phyloP scores from a whole-genome alignment of 2,113 vertebrate species.

The Madoqua kirkii region DNA sequence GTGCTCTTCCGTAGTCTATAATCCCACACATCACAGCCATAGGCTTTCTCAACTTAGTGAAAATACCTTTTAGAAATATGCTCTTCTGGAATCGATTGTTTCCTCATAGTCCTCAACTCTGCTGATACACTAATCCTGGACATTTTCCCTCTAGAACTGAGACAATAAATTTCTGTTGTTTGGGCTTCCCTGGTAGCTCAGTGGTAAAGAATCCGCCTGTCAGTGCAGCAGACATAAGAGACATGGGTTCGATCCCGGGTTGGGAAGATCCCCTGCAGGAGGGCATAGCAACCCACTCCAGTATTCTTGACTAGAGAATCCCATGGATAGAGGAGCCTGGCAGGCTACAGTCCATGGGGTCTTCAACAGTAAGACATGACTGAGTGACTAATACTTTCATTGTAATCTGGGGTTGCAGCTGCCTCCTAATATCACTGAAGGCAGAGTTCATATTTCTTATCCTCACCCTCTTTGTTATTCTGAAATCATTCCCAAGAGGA shows the following conservation, averaged over 20 bases:
- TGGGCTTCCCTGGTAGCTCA: neutral
- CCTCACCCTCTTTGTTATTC: neutral
- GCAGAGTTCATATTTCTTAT: neutral
- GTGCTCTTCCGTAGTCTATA: neutral
- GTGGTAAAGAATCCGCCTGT: neutral
- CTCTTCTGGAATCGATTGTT: neutral
- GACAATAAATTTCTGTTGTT: neutral
- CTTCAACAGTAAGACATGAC: neutral
- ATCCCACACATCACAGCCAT: neutral
- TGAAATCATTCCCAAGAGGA: neutral
- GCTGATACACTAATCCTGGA: neutral
- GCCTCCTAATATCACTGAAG: neutral
- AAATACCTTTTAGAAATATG: neutral
- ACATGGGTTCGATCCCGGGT: neutral
- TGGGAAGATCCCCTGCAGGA: neutral
- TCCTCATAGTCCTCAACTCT: neutral
- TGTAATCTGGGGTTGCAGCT: neutral
- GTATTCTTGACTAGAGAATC: neutral
- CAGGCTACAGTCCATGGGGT: neutral
- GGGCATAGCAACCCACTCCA: neutral
- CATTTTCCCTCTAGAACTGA: neutral
- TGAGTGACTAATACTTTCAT: neutral
- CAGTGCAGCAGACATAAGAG: neutral
- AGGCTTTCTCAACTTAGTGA: neutral
- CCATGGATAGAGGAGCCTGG: neutral